These are phyloP conservation scores for Drosophila baimaii DNA, from an alignment of 1,140 invertebrate genomes.

Conservation along the genomic window DNA sequence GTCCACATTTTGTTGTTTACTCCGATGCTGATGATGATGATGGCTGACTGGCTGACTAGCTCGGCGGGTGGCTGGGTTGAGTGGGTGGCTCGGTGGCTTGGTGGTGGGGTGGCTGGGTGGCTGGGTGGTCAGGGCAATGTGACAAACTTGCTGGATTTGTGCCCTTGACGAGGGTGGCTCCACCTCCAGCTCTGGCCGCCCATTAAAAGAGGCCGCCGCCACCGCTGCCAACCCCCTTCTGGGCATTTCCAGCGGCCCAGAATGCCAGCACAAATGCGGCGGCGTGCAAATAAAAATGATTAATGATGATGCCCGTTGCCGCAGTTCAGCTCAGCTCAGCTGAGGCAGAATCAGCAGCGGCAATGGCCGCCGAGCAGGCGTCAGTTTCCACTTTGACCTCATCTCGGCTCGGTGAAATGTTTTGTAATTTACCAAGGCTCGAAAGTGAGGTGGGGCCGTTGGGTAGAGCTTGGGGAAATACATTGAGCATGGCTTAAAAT, in stretches of 20 bases:
- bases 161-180: conserved; percentile 72
- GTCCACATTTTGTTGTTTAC: conserved; percentile 81
- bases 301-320: conserved; percentile 83
- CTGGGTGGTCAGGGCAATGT: conserved; percentile 55
- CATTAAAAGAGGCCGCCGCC: conserved; percentile 30
- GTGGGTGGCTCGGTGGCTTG: conserved; percentile 27
- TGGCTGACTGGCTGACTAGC: conserved; percentile 51
- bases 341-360: conserved; percentile 45
- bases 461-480: background rate
- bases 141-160: conserved; percentile 78
- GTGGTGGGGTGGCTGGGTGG: conserved; percentile 28
- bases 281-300: conserved; percentile 84
- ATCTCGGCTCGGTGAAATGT: conserved; percentile 32
- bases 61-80: conserved; percentile 38
- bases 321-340: conserved; percentile 38
- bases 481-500: background rate
- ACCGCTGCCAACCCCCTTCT: conserved; percentile 26
- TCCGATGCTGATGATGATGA: conserved; percentile 69
- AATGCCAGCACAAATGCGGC: conserved; percentile 79
- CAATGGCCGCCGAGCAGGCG: conserved; percentile 74
- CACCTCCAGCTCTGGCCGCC: conserved; percentile 18
- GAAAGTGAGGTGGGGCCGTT: too few relatives aligned
- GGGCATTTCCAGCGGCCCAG: conserved; percentile 69
- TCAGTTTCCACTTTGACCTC: conserved; percentile 55
- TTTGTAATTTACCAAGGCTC: conserved; percentile 20